Percentiles rank a stretch among this genome's conserved stretches.
Evolutionary conservation across 1,140 invertebrate genomes (phyloP).

Genomic region (Aphaenogaster floridana): DNA sequence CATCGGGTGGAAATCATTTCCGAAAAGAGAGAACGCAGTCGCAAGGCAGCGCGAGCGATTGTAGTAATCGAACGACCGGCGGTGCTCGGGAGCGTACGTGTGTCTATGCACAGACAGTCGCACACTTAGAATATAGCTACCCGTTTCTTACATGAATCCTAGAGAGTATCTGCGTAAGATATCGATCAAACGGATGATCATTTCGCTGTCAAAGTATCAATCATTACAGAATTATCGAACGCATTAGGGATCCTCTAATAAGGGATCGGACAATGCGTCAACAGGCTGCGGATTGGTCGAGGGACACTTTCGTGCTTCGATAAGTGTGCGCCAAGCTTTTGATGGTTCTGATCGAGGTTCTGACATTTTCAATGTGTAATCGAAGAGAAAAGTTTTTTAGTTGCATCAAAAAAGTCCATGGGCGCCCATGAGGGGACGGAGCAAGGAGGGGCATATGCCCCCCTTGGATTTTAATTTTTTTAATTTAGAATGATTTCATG

Average conservation of each 20-base stretch:
- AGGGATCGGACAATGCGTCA: too few relatives aligned
- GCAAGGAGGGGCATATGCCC: too few relatives aligned
- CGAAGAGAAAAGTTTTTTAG: too few relatives aligned
- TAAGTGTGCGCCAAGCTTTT: too few relatives aligned
- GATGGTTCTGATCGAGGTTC: too few relatives aligned
- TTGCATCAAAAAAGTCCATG: too few relatives aligned
- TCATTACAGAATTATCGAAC: background rate
- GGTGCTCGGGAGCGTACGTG: conserved; percentile 15
- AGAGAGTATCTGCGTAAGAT: background rate
- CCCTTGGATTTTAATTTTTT: too few relatives aligned
- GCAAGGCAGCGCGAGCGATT: conserved; percentile 68
- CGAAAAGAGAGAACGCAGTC: conserved; percentile 57
- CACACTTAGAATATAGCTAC: background rate
- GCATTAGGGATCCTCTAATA: background rate
- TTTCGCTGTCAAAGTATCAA: background rate
- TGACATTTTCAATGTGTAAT: too few relatives aligned
- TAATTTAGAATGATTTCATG: too few relatives aligned
- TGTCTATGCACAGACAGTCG: background rate
- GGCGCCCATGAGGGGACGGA: too few relatives aligned
- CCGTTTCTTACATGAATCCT: background rate
- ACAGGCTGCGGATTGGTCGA: too few relatives aligned
- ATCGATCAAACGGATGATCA: background rate
- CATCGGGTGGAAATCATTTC: conserved; percentile 66
- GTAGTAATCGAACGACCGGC: conserved; percentile 74
- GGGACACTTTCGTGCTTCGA: too few relatives aligned